Base-by-base conservation (phyloP, 2,113 vertebrate species). In the Brienomyrus longianalis region DNA sequence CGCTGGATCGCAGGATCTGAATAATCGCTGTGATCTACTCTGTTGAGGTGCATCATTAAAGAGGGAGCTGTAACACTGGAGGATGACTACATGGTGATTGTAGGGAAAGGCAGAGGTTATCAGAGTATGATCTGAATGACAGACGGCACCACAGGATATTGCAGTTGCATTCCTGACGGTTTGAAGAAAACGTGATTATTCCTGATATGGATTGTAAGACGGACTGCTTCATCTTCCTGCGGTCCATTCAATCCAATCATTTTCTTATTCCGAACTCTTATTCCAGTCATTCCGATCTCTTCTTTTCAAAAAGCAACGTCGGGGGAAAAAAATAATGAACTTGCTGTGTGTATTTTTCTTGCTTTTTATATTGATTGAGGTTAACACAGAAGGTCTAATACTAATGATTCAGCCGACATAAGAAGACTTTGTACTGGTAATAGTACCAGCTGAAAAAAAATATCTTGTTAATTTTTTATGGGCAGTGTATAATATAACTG, bases 31-130 rank as follows among this genome's bases (percentile, higher is more conserved):
- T 86, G 89, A 83, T 83, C 45, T 27, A 4, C 51, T 89, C 88
- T 45, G 35, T 50, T 59, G 43, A 45, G 80, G 11, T 89, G 23
- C 39, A 84, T 43, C 56, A 45, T 86, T 90, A 85, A 43, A 54
- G 23, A 66, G 54, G 23, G 51, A 47, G 35, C 91, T 50, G 89
- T 8, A 66, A 45, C 88, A 86, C 87, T 88, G 89, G 77, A 74
- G 62, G 74, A 35, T 88, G 66, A 90, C 43, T 89, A 93, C 90
- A 88, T 70, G 43, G 87, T 91, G 93, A 92, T 92, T 92, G 52
- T 17, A 17, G 51, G 77, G 80, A 48, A 48, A 77, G 62, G 43
- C 66, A 52, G 48, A 89, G 35, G 70, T 89, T 70, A 54, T 80
- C 47, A 85, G 52, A 89, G 52, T 80, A 89, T 62, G 48, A 89